Base-by-base conservation (phyloP, 2,113 vertebrate species). In the Spea multiplicata region DNA sequence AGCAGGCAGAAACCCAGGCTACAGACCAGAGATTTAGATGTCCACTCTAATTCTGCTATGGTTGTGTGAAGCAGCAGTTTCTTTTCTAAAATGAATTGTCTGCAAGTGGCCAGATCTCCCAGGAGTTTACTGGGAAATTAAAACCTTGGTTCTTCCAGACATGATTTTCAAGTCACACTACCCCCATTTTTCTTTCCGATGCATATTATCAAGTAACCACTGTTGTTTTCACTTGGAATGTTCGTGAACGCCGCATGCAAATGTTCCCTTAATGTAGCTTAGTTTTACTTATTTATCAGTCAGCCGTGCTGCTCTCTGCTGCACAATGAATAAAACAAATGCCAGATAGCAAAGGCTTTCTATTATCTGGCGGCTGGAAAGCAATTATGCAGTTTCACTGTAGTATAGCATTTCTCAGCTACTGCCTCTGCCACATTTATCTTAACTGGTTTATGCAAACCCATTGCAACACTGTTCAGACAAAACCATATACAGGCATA, bases 211-310 rank as follows among this genome's bases (percentile, higher is more conserved):
- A 48, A 48, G 44, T 57, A 69, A 76, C 65, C 59, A 10, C 66
- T 47, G 16, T 71, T 46, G 44, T 16, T 30, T 62, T 46, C 50
- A 45, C 44, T 77, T 77, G 66, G 45, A 71, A 71, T 64, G 62
- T 47, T 70, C 69, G 55, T 71, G 57, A 77, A 12, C 66, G 44
- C 46, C 12, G 67, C 67, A 77, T 77, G 57, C 75, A 71, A 71
- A 77, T 71, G 46, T 49, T 44, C 17, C 16, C 47, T 50, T 77
- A 77, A 77, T 71, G 67, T 70, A 71, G 12, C 52, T 44, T 62
- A 49, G 55, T 17, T 77, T 77, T 77, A 77, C 47, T 77, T 77
- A 77, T 77, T 77, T 77, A 71, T 77, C 55, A 71, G 67, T 8
- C 55, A 52, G 45, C 1, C 4, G 8, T n/a, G 55, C 67, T n/a